A percentile compares a stretch with the other conserved stretches of the same genome.
These are phyloP conservation scores for cattle (Bos taurus) DNA, from an alignment of 2,113 vertebrate genomes.

Conservation along the genomic window DNA sequence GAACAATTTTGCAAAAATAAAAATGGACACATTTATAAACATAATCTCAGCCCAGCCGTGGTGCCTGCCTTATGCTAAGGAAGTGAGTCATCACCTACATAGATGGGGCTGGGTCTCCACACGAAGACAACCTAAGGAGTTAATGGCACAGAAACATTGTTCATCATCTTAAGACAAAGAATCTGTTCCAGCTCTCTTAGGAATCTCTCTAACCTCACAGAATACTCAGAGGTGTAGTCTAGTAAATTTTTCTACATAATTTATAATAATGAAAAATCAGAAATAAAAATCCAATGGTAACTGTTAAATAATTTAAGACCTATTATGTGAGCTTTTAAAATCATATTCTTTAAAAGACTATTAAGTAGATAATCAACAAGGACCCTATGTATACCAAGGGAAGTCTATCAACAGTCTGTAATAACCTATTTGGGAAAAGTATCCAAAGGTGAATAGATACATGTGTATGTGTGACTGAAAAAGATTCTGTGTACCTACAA, in stretches of 20 bases:
- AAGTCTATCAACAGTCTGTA: background rate
- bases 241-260: background rate
- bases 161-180: background rate
- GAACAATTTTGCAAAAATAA: background rate
- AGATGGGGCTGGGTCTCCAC: background rate
- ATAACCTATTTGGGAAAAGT: background rate
- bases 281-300: background rate
- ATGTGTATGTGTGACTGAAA: background rate
- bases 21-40: background rate
- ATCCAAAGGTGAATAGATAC: background rate
- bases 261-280: constrained; percentile 3
- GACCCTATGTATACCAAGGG: background rate
- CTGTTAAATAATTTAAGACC: background rate
- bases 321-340: background rate
- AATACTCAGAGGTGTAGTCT: background rate
- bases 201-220: background rate
- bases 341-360: background rate
- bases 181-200: background rate
- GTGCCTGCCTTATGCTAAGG: background rate
- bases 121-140: background rate
- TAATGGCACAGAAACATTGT: background rate
- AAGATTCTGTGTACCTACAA: background rate
- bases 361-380: background rate
- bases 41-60: background rate
- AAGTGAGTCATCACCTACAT: background rate